Evolutionary conservation across 2,888 invertebrate species (phyloP), one percentile per base, ranked within the genome.

Genomic region (Lasioglossum oenotherae): DNA sequence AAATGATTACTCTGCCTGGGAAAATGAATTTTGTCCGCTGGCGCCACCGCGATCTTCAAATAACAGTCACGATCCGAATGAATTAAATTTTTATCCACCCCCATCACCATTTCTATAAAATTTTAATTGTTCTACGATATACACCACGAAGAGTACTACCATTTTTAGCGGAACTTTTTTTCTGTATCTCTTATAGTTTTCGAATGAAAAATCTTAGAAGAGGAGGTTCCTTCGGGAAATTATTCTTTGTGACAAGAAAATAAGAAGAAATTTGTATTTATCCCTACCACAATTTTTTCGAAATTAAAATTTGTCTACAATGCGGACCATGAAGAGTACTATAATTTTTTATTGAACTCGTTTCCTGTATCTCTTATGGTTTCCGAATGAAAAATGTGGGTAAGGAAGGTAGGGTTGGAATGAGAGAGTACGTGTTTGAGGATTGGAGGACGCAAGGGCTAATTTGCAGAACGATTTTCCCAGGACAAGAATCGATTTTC

Each of bases 401-500:
- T 19, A 5, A 4, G 4, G 4, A 19, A 5, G 46, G 16, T 46
- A 23, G 23, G 53, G 2, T 53, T 53, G 53, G 8, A 10, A n/a
- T 0, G 53, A 23, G 23, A 5, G 23, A n/a, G 10, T n/a, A n/a
- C 10, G 23, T 3, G n/a, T n/a, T 53, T n/a, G n/a, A n/a, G 10
- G n/a, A 53, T 53, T 53, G 53, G 3, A 53, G 10, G 53, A 53
- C 1, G 53, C 10, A 23, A 10, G 27, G 14, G 27, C 14, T 60
- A 60, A 82, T 86, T 82, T 71, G 74, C 78, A 44, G 71, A 31
- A 64, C 82, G 77, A 87, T 81, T 83, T 53, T 80, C 79, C 75
- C 75, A 76, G 46, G 76, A 69, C 76, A 69, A 74, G 69, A 77
- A 86, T 87, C 89, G 87, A 88, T 89, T 84, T 85, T 86, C 71